Evolutionary conservation across 1,140 invertebrate species (phyloP).

Genomic region (Cylas formicarius): DNA sequence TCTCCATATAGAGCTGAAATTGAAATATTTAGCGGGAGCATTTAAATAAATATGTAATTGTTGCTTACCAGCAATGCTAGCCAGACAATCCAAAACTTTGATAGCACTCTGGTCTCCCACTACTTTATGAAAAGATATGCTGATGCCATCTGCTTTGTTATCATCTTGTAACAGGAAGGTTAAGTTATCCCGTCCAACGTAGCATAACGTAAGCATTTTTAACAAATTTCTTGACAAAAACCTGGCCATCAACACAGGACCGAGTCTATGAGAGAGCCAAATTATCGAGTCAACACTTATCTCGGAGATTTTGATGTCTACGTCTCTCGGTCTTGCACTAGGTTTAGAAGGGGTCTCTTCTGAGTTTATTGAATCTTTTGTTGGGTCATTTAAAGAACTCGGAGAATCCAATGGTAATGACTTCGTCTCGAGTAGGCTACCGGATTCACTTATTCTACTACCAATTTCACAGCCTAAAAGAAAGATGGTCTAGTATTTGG

Average conservation of each 20-base stretch:
- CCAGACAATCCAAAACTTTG: constrained; percentile 82
- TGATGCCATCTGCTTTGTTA: constrained; percentile 42
- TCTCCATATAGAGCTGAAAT: constrained; percentile 79
- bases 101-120: constrained; percentile 74
- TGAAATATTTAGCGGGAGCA: constrained; percentile 8
- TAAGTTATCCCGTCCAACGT: constrained; percentile 78
- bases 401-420: constrained; percentile 23
- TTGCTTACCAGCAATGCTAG: constrained; percentile 65
- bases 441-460: constrained; percentile 47
- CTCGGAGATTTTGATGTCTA: constrained; percentile 69
- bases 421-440: constrained; percentile 26
- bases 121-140: constrained; percentile 52
- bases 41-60: background rate
- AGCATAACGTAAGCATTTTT: constrained; percentile 89
- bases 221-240: constrained; percentile 87
- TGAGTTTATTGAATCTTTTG: constrained; percentile 7
- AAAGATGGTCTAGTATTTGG: no score
- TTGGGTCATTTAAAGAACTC: constrained; percentile 1
- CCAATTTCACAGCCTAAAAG: constrained; percentile 50
- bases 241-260: constrained; percentile 86
- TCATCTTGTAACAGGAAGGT: constrained; percentile 40
- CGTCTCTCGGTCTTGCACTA: constrained; percentile 26
- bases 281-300: constrained; percentile 85
- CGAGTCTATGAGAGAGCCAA: constrained; percentile 89
- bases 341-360: constrained; percentile 20